A percentile compares a stretch with the other conserved stretches of the same genome.
phyloP scores from a whole-genome alignment of 92 coral and sea anemone genomes.

The Zoanthus sociatus region DNA sequence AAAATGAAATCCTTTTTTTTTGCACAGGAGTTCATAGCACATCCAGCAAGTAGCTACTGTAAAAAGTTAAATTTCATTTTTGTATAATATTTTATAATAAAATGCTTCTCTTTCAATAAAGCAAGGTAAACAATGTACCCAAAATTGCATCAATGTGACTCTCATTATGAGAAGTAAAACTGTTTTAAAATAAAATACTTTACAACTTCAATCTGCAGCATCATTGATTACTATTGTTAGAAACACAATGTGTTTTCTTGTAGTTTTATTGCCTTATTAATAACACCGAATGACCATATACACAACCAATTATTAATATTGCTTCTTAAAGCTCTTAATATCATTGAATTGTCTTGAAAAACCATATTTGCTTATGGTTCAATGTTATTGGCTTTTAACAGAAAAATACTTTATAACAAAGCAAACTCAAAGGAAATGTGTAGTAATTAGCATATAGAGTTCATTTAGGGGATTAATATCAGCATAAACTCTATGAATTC shows the following conservation, averaged over 20 bases:
- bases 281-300: too few relatives aligned
- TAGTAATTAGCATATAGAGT: neutral
- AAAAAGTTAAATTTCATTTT: too few relatives aligned
- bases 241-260: neutral
- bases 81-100: too few relatives aligned
- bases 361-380: neutral
- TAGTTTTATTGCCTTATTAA: too few relatives aligned
- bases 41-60: neutral
- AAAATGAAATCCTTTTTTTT: neutral
- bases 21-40: neutral
- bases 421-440: neutral
- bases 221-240: neutral
- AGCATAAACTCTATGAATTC: neutral
- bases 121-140: neutral
- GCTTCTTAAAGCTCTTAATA: too few relatives aligned
- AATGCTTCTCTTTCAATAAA: too few relatives aligned
- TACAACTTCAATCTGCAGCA: slow-evolving; percentile 19
- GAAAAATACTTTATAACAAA: neutral
- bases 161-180: neutral
- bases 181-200: neutral
- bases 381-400: neutral
- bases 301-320: too few relatives aligned
- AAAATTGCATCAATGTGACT: slow-evolving; percentile 19
- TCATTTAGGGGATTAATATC: neutral
- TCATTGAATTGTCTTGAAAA: neutral